These are phyloP conservation scores for Sciurus carolinensis DNA, from an alignment of 2,797 vertebrate species.

Conservation along the genomic window DNA sequence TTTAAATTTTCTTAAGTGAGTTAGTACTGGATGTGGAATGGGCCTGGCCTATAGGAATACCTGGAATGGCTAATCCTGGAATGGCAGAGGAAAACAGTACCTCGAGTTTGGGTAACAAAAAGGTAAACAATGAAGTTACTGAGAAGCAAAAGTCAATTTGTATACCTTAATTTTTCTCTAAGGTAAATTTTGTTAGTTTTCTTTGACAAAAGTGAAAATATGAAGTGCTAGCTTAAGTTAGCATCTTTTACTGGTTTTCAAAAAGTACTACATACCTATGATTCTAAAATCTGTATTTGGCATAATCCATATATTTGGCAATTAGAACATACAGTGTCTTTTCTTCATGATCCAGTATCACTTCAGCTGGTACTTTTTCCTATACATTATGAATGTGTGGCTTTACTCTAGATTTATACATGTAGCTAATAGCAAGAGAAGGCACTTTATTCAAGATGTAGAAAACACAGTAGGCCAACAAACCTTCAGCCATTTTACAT, in stretches of 20 bases:
- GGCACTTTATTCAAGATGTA: slow-evolving; percentile 89
- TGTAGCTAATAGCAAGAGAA: slow-evolving; percentile 89
- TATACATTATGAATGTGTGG: slow-evolving; percentile 33
- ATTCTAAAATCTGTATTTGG: slow-evolving; percentile 61
- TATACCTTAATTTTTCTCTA: slow-evolving; percentile 17
- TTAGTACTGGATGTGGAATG: slow-evolving; percentile 10
- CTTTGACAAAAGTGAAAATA: slow-evolving; percentile 57
- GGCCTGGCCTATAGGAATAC: not conserved
- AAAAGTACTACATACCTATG: slow-evolving; percentile 17
- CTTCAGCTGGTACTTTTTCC: slow-evolving; percentile 20
- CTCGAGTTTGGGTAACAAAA: slow-evolving; percentile 45
- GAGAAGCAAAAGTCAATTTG: slow-evolving; percentile 49
- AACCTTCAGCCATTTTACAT: slow-evolving; percentile 99
- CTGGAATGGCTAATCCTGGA: not conserved
- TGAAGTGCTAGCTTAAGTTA: slow-evolving; percentile 47
- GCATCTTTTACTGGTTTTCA: slow-evolving; percentile 31
- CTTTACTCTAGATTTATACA: slow-evolving; percentile 57
- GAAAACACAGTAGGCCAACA: slow-evolving; percentile 92
- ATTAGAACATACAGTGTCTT: slow-evolving; percentile 37
- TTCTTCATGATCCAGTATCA: slow-evolving; percentile 57
- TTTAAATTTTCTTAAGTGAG: slow-evolving; percentile 34
- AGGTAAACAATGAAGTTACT: slow-evolving; percentile 1
- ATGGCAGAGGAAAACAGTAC: slow-evolving; percentile 57
- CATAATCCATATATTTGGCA: slow-evolving; percentile 37
- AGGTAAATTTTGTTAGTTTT: slow-evolving; percentile 71